Base-by-base conservation (phyloP, 2,888 invertebrate species). In the Drosophila antonietae region DNA sequence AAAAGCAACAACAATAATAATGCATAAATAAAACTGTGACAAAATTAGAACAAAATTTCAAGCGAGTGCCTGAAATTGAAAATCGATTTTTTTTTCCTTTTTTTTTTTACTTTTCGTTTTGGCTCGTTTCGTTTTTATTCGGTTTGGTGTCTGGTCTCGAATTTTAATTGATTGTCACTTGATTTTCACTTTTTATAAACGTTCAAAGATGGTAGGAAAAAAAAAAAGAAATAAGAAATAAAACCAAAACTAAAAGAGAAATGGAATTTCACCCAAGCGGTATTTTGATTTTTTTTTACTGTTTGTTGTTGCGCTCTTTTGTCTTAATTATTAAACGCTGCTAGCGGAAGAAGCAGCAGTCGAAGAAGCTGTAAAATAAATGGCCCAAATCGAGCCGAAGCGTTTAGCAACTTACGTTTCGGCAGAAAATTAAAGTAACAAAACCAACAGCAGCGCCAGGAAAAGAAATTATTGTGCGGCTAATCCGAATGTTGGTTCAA, bases 101-200 rank as follows among this genome's bases (percentile, higher is more conserved):
- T 75, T 87, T 88, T 85, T 78, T 52, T 60, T 59, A 37, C 39
- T 55, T 31, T 58, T 33, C 52, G 46, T 39, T 56, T 73, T 41
- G 44, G 18, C 43, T 67, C 46, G 44, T 61, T 41, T 67, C 46
- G 64, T 46, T 53, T 62, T 47, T 57, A 28, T n/a, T 28, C 47
- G 23, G n/a, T 43, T 63, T 49, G 64, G 44, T 65, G 78, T 55
- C 78, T 86, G 72, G 90, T 77, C 73, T 88, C 87, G 90, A 86
- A 90, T 86, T 86, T 86, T 90, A 90, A 86, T 86, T 86, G 86
- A 88, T 86, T 90, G 86, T 86, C 90, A 83, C 89, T 86, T 86
- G 76, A 86, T 88, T 86, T 86, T 86, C 86, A 86, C 90, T 90
- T 90, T 86, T 86, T 81, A 82, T 80, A 74, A 81, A 68, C 62